Percentiles rank a stretch among this genome's conserved stretches.
Conservation (phyloP, 1,140 invertebrate species). For the Pseudomyrmex concolor region DNA sequence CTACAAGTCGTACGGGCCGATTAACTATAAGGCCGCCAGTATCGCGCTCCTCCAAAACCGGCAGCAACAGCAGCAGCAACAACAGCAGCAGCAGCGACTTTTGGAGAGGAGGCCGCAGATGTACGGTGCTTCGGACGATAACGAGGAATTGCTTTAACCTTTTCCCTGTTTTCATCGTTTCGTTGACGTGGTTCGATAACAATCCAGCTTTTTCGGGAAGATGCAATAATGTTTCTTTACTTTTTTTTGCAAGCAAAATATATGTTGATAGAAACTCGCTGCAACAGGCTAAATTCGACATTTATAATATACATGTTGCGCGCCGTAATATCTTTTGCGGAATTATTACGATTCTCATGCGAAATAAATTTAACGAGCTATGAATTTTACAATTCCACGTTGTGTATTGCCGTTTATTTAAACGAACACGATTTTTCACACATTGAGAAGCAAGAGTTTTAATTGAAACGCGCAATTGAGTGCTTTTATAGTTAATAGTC, state of each 20-base stretch:
- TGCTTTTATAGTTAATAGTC: not conserved
- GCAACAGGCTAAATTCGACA: conserved; percentile 28
- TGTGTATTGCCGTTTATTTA: conserved; percentile 24
- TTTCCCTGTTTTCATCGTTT: conserved; percentile 6
- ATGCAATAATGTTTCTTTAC: conserved; percentile 2
- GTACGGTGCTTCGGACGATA: conserved; percentile 83
- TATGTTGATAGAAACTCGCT: conserved; percentile 21
- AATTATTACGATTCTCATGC: conserved; percentile 31
- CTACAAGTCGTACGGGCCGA: conserved; percentile 94
- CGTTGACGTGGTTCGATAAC: conserved; percentile 26
- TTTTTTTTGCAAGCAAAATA: conserved; percentile 4
- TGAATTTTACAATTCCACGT: not conserved
- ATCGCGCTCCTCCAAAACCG: conserved; percentile 85
- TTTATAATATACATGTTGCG: conserved; percentile 19
- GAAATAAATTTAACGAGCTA: conserved; percentile 30
- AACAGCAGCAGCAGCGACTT: conserved; percentile 72
- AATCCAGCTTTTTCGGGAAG: conserved; percentile 31
- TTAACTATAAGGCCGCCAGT: conserved; percentile 95
- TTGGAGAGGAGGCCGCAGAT: conserved; percentile 82
- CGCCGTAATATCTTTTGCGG: conserved; percentile 25
- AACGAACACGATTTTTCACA: not conserved
- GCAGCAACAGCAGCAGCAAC: conserved; percentile 73
- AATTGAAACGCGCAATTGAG: conserved; percentile 3
- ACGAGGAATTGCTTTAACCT: conserved; percentile 83
- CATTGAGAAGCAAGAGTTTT: not conserved